Base-by-base conservation (phyloP, 2,113 vertebrate genomes). In the Agapornis roseicollis region DNA sequence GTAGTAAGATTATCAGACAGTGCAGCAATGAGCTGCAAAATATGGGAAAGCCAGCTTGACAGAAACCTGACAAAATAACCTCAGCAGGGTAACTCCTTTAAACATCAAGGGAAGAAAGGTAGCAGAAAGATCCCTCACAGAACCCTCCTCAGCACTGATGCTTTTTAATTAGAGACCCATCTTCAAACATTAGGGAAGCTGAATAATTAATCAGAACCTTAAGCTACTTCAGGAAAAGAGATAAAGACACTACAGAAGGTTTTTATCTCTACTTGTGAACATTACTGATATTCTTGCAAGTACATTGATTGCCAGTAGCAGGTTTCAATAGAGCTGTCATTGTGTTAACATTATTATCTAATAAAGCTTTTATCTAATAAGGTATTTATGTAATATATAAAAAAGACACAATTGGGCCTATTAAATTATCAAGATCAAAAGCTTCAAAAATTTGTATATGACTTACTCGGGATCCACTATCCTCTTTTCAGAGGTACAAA, bases 1-100 rank as follows among this genome's bases (percentile, higher is more conserved):
- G 97, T 94, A 96, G 96, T 94, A 96, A 97, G 98, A 98, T 98
- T 98, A 98, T 97, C 98, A 97, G 93, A 97, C 96, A 98, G 94
- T 93, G 92, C 90, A 96, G 97, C 96, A 94, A 97, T 97, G 97
- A 98, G 97, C 97, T 97, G 96, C 92, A 96, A 98, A 97, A 97
- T 97, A 91, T 87, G 41, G 81, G 91, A 44, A 91, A 97, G 96
- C 63, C 87, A 97, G 95, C 92, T 94, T 98, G 98, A 97, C 97
- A 96, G 87, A 89, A 94, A 93, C 29, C 71, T 94, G 68, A 96
- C 90, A 94, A 88, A 97, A 87, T 89, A 82, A 92, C 85, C 70
- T 71, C 72, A 81, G 65, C 49, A 93, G 55, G 63, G 49, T 92
- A 88, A 71, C 76, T 79, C 44, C 49, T 83, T 95, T 52, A 80